A percentile compares a stretch with the other conserved stretches of the same genome.
These are phyloP conservation scores for Tridacna gigas DNA, from an alignment of 2,888 invertebrate species.

Conservation along the genomic window DNA sequence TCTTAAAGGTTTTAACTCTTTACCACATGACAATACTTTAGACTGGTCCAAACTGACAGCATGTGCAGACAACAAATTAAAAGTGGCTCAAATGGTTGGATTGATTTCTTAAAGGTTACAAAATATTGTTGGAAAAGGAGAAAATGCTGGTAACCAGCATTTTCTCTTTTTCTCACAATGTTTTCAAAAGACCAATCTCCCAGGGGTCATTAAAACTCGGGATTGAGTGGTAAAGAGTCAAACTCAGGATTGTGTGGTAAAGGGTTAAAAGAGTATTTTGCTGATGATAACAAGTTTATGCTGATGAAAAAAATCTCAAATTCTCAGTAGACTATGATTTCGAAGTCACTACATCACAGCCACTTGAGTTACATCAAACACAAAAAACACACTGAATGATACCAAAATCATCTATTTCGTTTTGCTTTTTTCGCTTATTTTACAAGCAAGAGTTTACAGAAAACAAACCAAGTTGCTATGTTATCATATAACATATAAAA, in stretches of 20 bases:
- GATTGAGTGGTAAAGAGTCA: not conserved
- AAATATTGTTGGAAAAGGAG: too few species aligned
- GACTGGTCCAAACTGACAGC: too few species aligned
- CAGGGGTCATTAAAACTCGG: not conserved
- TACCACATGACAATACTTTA: too few species aligned
- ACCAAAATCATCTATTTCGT: conserved; percentile 8
- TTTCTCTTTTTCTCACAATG: too few species aligned
- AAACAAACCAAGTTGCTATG: conserved; percentile 31
- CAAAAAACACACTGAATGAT: not conserved
- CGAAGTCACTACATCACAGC: not conserved
- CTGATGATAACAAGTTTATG: not conserved
- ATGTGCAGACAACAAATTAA: too few species aligned
- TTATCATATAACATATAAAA: conserved; percentile 54
- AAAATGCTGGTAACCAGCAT: too few species aligned
- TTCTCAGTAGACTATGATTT: too few species aligned
- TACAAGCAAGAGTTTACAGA: conserved; percentile 29
- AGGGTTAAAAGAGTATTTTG: not conserved
- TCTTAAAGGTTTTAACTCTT: too few species aligned
- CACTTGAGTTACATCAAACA: not conserved
- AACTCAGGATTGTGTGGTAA: not conserved
- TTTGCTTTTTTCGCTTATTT: conserved; percentile 31
- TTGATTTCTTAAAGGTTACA: too few species aligned
- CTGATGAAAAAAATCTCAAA: not conserved
- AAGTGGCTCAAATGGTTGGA: too few species aligned
- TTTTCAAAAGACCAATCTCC: too few species aligned